A percentile compares a stretch with the other conserved stretches of the same genome.
These are phyloP conservation scores for Caenorhabditis brenneri DNA, from an alignment of 1,140 invertebrate genomes.

Conservation along the genomic window DNA sequence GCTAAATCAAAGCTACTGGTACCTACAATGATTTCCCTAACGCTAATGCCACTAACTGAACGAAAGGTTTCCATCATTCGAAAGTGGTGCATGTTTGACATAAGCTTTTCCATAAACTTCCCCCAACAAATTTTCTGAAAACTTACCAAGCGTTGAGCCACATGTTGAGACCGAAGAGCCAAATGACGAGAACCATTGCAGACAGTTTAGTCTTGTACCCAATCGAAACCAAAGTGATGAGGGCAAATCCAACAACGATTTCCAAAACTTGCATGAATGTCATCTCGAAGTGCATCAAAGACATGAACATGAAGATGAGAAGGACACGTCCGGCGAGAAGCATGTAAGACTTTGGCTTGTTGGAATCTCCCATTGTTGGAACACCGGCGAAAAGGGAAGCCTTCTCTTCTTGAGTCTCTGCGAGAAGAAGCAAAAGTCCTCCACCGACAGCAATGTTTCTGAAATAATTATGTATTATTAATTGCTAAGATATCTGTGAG, in stretches of 20 bases:
- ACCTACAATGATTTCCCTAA: too few relatives aligned
- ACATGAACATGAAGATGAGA: slow-evolving; percentile 98
- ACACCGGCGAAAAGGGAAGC: slow-evolving; percentile 93
- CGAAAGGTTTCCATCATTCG: too few relatives aligned
- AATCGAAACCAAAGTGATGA: slow-evolving; percentile 94
- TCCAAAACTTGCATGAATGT: slow-evolving; percentile 85
- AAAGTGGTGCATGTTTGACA: background rate
- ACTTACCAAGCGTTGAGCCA: slow-evolving; percentile 90
- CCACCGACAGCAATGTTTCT: slow-evolving; percentile 94
- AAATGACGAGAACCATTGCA: slow-evolving; percentile 87
- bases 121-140: background rate
- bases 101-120: background rate
- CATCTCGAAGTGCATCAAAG: slow-evolving; percentile 89
- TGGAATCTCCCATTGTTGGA: slow-evolving; percentile 86
- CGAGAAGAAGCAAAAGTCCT: slow-evolving; percentile 88
- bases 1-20: too few relatives aligned
- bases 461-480: slow-evolving; percentile 71
- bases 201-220: slow-evolving; percentile 98
- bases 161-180: slow-evolving; percentile 88
- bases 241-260: slow-evolving; percentile 87
- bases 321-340: slow-evolving; percentile 92
- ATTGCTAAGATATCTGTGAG: background rate
- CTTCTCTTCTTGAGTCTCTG: slow-evolving; percentile 80
- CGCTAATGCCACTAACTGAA: too few relatives aligned
- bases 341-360: slow-evolving; percentile 95